Percentiles rank a stretch among this genome's conserved stretches.
These are phyloP conservation scores for Drosophila repletoides DNA, from an alignment of 1,140 invertebrate genomes.

Conservation along the genomic window DNA sequence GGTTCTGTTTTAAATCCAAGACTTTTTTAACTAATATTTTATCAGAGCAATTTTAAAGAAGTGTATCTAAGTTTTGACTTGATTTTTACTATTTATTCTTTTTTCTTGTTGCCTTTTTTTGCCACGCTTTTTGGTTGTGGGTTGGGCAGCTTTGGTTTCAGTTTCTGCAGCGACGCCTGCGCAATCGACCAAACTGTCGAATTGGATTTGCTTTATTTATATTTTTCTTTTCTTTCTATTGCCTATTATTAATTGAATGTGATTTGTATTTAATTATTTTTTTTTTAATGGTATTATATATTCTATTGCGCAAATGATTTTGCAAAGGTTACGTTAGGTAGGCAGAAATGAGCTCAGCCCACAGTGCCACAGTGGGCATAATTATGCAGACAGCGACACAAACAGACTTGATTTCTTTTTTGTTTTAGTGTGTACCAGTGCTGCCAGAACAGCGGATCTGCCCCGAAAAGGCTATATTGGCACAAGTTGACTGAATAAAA, in stretches of 20 bases:
- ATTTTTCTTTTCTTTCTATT: not conserved
- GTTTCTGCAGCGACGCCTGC: constrained; percentile 8
- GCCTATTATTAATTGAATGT: constrained; percentile 1
- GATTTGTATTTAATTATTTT: constrained; percentile 35
- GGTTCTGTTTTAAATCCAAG: too few relatives aligned
- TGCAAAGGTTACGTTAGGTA: constrained; percentile 10
- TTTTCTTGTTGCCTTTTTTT: not conserved
- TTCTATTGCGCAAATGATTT: constrained; percentile 21
- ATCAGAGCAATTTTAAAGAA: too few relatives aligned
- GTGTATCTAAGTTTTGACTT: too few relatives aligned
- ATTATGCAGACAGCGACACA: constrained; percentile 10
- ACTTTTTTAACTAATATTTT: too few relatives aligned
- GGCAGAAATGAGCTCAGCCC: not conserved
- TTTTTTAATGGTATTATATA: constrained; percentile 19
- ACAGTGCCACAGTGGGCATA: constrained; percentile 29
- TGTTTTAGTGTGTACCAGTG: too few relatives aligned
- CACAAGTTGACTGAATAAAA: too few relatives aligned
- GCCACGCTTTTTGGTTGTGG: constrained; percentile 6
- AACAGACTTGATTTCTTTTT: not conserved
- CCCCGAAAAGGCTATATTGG: too few relatives aligned
- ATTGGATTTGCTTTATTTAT: constrained; percentile 6
- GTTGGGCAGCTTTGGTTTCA: not conserved
- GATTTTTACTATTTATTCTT: not conserved
- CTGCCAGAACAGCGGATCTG: too few relatives aligned
- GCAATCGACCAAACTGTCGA: constrained; percentile 1